Evolutionary conservation across 2,113 vertebrate species (phyloP).

Genomic region (Charina bottae): DNA sequence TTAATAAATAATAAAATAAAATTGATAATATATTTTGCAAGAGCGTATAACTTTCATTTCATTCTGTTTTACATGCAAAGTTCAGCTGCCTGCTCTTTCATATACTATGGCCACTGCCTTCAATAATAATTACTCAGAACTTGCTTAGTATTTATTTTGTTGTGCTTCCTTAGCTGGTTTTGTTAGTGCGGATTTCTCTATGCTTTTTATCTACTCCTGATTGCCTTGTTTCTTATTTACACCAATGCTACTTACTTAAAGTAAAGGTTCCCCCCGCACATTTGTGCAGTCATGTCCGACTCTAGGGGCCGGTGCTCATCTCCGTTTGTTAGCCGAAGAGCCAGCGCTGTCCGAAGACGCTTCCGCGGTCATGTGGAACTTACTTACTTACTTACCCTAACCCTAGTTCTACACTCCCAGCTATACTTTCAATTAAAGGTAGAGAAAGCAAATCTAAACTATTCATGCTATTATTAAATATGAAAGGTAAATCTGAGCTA

Average conservation of each 20-base stretch:
- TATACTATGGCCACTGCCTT: background rate
- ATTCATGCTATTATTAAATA: background rate
- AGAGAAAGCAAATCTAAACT: background rate
- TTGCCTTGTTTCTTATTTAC: too few relatives aligned
- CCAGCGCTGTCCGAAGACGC: too few relatives aligned
- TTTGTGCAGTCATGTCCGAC: too few relatives aligned
- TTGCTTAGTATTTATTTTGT: conserved; percentile 23
- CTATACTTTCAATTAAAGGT: background rate
- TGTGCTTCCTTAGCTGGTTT: background rate
- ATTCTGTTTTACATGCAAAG: background rate
- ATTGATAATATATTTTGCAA: conserved; percentile 6
- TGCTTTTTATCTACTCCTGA: background rate
- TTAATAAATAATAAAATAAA: too few relatives aligned
- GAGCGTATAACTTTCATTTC: background rate
- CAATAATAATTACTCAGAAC: background rate
- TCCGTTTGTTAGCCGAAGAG: too few relatives aligned
- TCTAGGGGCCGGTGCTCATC: too few relatives aligned
- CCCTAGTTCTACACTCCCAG: background rate
- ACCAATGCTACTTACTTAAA: too few relatives aligned
- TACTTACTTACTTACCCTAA: background rate
- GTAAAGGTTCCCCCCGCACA: too few relatives aligned
- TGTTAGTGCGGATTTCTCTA: background rate
- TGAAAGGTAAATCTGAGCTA: background rate
- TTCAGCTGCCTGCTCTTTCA: background rate
- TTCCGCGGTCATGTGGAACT: too few relatives aligned